These are phyloP conservation scores for Empis livida DNA, from an alignment of 2,888 invertebrate species.

Conservation along the genomic window DNA sequence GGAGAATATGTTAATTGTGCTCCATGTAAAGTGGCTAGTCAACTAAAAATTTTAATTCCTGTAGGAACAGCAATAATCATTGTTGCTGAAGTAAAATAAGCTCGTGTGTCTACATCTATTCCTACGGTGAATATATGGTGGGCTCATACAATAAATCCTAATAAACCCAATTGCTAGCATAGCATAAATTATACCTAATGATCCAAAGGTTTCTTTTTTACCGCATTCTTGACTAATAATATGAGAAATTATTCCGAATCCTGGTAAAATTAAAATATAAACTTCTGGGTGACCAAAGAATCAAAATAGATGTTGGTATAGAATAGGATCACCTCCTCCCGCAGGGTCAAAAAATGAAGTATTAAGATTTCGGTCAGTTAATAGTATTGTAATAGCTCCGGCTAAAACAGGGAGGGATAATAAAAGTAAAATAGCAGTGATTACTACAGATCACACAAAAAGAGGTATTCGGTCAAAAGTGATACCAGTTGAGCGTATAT, in stretches of 20 bases:
- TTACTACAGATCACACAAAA: slow-evolving; percentile 60
- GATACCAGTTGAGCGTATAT: slow-evolving; percentile 50
- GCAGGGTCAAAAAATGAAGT: slow-evolving; percentile 70
- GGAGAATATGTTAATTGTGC: slow-evolving; percentile 46
- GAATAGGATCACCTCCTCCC: slow-evolving; percentile 67
- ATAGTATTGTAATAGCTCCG: slow-evolving; percentile 64
- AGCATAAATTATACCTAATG: slow-evolving; percentile 69
- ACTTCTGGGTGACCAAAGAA: slow-evolving; percentile 82
- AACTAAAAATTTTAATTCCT: slow-evolving; percentile 73
- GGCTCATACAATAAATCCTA: slow-evolving; percentile 75
- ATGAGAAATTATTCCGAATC: slow-evolving; percentile 70
- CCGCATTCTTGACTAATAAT: slow-evolving; percentile 61
- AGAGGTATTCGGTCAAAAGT: slow-evolving; percentile 51
- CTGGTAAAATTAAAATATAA: slow-evolving; percentile 74
- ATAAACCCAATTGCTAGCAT: slow-evolving; percentile 66
- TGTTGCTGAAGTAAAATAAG: slow-evolving; percentile 72
- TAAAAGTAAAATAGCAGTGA: slow-evolving; percentile 51
- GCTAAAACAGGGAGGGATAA: slow-evolving; percentile 63
- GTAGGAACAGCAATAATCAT: slow-evolving; percentile 81
- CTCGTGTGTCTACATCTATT: slow-evolving; percentile 71
- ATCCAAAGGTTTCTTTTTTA: slow-evolving; percentile 61
- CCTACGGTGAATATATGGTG: slow-evolving; percentile 79
- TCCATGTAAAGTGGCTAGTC: slow-evolving; percentile 57
- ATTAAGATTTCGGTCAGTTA: slow-evolving; percentile 69
- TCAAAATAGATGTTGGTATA: slow-evolving; percentile 77